Evolutionary conservation across 2,797 vertebrate species (phyloP).

Genomic region (Sebastes taczanowskii): DNA sequence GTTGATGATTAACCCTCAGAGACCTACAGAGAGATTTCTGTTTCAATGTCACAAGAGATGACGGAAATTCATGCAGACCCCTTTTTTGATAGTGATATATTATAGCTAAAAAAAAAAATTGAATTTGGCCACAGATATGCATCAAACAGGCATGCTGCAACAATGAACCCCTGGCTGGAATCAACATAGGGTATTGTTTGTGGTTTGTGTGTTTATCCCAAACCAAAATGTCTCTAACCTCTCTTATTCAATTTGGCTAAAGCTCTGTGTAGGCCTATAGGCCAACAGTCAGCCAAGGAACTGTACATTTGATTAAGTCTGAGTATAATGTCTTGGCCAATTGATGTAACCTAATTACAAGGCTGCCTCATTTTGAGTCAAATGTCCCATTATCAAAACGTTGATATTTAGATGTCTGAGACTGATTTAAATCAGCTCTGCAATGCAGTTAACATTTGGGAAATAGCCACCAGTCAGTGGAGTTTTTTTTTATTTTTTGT

Average conservation of each 20-base stretch:
- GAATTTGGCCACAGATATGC: no score
- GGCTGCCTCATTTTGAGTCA: background rate
- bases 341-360: background rate
- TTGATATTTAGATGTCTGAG: background rate
- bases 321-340: background rate
- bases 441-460: background rate
- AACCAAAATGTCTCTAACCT: background rate
- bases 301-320: background rate
- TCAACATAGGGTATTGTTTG: background rate
- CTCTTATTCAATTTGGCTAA: background rate
- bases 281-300: background rate
- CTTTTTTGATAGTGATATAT: no score
- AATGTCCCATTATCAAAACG: background rate
- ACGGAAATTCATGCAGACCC: no score
- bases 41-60: no score
- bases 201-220: background rate
- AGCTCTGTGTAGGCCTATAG: background rate
- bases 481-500: background rate
- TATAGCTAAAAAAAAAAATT: no score
- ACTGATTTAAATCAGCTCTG: background rate
- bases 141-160: background rate
- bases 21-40: no score
- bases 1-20: background rate
- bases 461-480: background rate
- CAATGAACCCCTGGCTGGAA: background rate